Evolutionary conservation across 1,140 invertebrate genomes (phyloP).

Genomic region (Copidosoma floridanum): DNA sequence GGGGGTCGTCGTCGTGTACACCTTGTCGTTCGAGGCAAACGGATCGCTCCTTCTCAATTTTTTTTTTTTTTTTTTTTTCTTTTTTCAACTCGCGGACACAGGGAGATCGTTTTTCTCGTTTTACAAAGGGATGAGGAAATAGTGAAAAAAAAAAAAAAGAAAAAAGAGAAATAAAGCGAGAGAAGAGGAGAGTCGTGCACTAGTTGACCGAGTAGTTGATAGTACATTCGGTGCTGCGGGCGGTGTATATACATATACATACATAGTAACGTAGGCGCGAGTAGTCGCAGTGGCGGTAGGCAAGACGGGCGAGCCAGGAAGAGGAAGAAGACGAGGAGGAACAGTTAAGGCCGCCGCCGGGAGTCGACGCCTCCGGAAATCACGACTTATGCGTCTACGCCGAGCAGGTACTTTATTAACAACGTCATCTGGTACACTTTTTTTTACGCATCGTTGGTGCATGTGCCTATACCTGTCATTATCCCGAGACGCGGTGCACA

Average conservation of each 20-base stretch:
- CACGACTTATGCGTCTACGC: constrained; percentile 57
- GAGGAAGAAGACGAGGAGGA: constrained; percentile 41
- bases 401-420: constrained; percentile 58
- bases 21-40: neutral
- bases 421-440: too few species aligned
- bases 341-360: constrained; percentile 38
- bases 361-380: constrained; percentile 46
- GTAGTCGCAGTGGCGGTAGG: too few species aligned
- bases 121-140: neutral
- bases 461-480: too few species aligned
- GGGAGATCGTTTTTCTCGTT: neutral
- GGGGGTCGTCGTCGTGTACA: too few species aligned
- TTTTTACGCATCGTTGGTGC: too few species aligned
- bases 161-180: neutral
- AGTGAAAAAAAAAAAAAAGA: neutral
- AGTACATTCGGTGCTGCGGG: too few species aligned
- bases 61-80: too few species aligned
- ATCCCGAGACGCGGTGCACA: too few species aligned
- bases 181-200: neutral
- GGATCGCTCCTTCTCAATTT: too few species aligned
- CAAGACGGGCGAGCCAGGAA: constrained; percentile 44
- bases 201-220: too few species aligned
- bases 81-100: too few species aligned
- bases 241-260: neutral
- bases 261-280: neutral